These are phyloP conservation scores for Bombylius discolor DNA, from an alignment of 2,888 invertebrate genomes.

Conservation along the genomic window DNA sequence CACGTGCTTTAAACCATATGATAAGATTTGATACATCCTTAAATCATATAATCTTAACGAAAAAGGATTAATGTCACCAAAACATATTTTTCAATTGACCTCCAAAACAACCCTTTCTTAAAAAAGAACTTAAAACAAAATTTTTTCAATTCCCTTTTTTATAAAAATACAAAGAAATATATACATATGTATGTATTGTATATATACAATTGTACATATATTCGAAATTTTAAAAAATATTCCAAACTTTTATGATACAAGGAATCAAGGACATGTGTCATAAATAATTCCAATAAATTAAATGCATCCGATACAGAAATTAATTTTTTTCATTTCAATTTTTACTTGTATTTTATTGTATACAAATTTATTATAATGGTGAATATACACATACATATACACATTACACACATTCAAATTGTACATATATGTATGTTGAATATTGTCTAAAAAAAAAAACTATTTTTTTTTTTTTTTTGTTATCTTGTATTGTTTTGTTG, in stretches of 20 bases:
- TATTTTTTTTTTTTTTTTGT: too few relatives aligned
- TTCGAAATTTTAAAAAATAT: slow-evolving; percentile 4
- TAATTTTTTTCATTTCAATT: slow-evolving; percentile 3
- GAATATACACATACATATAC: too few relatives aligned
- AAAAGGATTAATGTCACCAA: slow-evolving; percentile 37
- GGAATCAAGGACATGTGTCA: slow-evolving; percentile 21
- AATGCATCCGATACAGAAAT: slow-evolving; percentile 32
- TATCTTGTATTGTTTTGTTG: too few relatives aligned
- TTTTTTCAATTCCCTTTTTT: too few relatives aligned
- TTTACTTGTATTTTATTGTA: too few relatives aligned
- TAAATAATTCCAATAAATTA: slow-evolving; percentile 37
- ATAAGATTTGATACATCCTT: slow-evolving; percentile 8
- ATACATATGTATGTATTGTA: neutral
- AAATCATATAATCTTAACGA: slow-evolving; percentile 29
- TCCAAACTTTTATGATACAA: neutral
- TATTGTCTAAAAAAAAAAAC: too few relatives aligned
- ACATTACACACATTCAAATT: too few relatives aligned
- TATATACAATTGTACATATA: neutral
- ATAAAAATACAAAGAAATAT: neutral
- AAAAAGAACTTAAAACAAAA: too few relatives aligned
- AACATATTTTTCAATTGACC: slow-evolving; percentile 29
- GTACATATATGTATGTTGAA: too few relatives aligned
- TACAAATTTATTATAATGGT: too few relatives aligned
- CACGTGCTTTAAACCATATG: slow-evolving; percentile 10
- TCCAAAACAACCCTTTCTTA: neutral